These are phyloP conservation scores for Coregonus sp. DNA, from an alignment of 2,797 vertebrate species.

Conservation along the genomic window DNA sequence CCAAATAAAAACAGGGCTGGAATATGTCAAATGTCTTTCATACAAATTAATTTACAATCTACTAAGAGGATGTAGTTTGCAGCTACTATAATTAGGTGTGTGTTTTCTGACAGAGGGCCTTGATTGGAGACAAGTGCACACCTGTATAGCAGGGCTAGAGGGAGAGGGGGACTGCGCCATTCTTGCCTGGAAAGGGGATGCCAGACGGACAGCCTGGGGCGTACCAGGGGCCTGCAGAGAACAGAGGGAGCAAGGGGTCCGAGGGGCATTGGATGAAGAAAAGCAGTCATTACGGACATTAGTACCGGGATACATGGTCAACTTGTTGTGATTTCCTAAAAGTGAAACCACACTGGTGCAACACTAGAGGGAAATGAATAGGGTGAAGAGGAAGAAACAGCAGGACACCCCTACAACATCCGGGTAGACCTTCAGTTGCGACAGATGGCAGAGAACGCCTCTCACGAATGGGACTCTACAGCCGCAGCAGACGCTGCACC, in stretches of 20 bases:
- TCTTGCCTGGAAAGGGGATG: constrained; percentile 58
- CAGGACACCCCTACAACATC: background rate
- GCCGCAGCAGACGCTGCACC: background rate
- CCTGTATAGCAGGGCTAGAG: constrained; percentile 58
- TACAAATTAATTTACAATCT: too few relatives aligned
- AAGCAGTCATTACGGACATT: background rate
- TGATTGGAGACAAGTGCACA: constrained; percentile 20
- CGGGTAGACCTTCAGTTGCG: background rate
- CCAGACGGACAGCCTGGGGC: constrained; percentile 65
- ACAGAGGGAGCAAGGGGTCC: background rate
- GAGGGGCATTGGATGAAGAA: background rate
- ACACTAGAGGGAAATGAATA: background rate
- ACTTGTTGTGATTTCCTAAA: background rate
- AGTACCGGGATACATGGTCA: background rate
- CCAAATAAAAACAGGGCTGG: background rate
- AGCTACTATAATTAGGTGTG: background rate
- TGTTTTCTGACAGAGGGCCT: background rate
- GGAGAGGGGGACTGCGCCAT: constrained; percentile 59
- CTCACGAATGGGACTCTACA: background rate
- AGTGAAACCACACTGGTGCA: background rate
- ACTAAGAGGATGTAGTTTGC: too few relatives aligned
- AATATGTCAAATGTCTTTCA: background rate
- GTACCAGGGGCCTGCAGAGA: constrained; percentile 50
- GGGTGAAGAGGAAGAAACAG: background rate
- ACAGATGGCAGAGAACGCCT: background rate